Percentiles rank a stretch among this genome's conserved stretches.
Evolutionary conservation across 2,888 invertebrate species (phyloP).

Genomic region (Lamellibrachia satsuma): DNA sequence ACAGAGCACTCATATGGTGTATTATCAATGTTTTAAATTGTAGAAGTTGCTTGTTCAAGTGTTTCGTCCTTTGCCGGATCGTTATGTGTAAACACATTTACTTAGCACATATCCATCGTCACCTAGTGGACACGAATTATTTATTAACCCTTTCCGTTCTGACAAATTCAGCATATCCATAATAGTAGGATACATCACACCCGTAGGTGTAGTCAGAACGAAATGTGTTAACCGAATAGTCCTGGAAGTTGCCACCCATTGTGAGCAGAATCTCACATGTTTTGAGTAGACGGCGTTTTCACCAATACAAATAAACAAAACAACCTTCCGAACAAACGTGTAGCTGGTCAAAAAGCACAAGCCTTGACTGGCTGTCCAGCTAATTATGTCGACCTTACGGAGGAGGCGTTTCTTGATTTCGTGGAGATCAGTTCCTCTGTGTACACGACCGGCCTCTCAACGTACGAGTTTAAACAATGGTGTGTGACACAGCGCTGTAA

Average conservation of each 20-base stretch:
- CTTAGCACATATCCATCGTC: too few relatives aligned
- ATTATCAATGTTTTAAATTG: too few relatives aligned
- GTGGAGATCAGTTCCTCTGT: background rate
- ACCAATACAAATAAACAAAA: background rate
- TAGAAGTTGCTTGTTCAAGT: too few relatives aligned
- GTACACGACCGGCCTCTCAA: background rate
- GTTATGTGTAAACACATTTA: too few relatives aligned
- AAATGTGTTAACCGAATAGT: background rate
- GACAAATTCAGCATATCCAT: too few relatives aligned
- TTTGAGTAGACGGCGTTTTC: background rate
- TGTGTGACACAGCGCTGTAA: background rate
- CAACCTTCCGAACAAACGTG: background rate
- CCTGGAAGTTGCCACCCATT: background rate
- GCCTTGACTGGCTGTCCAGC: background rate
- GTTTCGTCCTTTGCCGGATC: too few relatives aligned
- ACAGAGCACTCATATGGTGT: too few relatives aligned
- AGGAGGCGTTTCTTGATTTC: background rate
- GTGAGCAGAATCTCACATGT: background rate
- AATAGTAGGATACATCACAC: background rate
- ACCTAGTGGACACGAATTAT: too few relatives aligned
- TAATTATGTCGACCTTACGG: background rate
- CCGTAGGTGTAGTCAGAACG: background rate
- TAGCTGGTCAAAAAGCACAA: background rate
- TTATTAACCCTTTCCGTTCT: too few relatives aligned
- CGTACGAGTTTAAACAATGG: background rate